Evolutionary conservation across 2,113 vertebrate species (phyloP).

Genomic region (Paratilapia polleni): DNA sequence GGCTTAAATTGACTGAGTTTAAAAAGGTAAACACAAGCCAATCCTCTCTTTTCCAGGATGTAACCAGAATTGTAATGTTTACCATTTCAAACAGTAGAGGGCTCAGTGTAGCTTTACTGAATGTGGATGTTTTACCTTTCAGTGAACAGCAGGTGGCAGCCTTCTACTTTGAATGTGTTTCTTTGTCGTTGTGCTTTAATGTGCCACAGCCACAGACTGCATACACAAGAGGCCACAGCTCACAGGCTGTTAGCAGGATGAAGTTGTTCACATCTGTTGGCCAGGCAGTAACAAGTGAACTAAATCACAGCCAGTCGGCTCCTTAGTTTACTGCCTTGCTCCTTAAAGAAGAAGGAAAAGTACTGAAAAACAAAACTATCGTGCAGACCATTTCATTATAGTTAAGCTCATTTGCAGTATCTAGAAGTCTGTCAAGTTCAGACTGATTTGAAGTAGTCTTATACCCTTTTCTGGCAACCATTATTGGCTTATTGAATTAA

Average conservation of each 20-base stretch:
- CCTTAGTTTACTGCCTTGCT: background rate
- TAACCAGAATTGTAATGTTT: background rate
- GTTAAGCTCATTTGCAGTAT: background rate
- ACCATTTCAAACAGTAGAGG: background rate
- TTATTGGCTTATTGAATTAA: slow-evolving; percentile 16
- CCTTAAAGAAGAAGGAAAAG: background rate
- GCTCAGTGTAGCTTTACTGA: background rate
- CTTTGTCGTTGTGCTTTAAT: background rate
- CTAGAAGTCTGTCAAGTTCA: background rate
- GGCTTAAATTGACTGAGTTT: background rate
- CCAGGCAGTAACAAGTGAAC: background rate
- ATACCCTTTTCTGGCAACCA: background rate
- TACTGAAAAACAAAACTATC: background rate
- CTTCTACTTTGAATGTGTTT: background rate
- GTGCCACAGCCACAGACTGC: background rate
- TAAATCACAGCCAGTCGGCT: background rate
- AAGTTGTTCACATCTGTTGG: slow-evolving; percentile 6
- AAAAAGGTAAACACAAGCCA: background rate
- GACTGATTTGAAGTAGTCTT: background rate
- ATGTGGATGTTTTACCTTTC: background rate
- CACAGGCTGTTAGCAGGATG: background rate
- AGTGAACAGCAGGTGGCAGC: slow-evolving; percentile 63
- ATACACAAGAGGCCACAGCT: background rate
- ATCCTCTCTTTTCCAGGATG: background rate
- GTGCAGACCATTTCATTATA: background rate